phyloP scores from a whole-genome alignment of 2,113 vertebrate genomes.

The Regulus satrapa region DNA sequence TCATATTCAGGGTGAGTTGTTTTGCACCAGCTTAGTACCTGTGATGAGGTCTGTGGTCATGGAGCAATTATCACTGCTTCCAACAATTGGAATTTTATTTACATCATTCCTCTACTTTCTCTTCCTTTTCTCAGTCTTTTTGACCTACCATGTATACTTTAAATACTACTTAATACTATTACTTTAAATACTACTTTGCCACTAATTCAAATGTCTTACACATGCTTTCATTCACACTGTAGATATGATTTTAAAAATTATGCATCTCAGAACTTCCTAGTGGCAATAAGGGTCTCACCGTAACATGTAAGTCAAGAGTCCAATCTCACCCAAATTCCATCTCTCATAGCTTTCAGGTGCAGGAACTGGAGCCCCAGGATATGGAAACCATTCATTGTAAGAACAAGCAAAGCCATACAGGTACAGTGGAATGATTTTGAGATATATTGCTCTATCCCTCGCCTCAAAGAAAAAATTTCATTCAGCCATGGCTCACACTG shows the following conservation, averaged over 20 bases:
- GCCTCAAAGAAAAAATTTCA: background rate
- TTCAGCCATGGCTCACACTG: background rate
- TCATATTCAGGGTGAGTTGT: background rate
- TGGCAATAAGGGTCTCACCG: background rate
- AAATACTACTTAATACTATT: background rate
- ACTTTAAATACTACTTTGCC: background rate
- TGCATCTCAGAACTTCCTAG: background rate
- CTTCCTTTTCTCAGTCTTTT: background rate
- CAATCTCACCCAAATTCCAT: background rate
- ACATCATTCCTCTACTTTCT: background rate
- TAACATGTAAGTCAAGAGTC: background rate
- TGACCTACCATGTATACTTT: background rate
- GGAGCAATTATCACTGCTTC: background rate
- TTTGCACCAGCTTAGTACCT: background rate
- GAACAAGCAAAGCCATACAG: constrained; percentile 5
- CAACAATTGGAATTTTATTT: background rate
- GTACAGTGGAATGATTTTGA: constrained; percentile 22
- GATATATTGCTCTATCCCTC: constrained; percentile 34
- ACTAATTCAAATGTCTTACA: background rate
- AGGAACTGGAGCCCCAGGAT: background rate
- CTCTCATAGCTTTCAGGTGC: background rate
- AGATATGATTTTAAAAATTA: background rate
- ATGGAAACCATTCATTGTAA: constrained; percentile 14
- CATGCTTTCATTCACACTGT: background rate
- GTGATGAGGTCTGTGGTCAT: background rate